phyloP scores from a whole-genome alignment of 2,113 vertebrate genomes.

The Aix galericulata region DNA sequence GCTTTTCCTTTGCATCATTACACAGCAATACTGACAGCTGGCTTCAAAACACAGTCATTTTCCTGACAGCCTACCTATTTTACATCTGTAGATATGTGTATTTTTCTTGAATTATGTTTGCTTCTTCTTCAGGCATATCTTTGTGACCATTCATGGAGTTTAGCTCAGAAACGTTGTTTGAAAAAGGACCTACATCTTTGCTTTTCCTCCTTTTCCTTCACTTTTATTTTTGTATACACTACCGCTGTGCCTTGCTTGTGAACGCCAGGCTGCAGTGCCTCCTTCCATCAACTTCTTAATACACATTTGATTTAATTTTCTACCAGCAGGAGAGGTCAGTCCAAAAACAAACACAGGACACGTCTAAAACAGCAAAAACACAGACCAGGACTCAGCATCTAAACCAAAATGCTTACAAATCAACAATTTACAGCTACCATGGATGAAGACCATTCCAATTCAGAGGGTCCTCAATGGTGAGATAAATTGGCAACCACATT shows the following conservation, averaged over 20 bases:
- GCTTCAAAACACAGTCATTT: conserved; percentile 5
- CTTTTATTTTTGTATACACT: neutral
- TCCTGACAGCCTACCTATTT: conserved; percentile 23
- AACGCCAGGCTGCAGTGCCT: neutral
- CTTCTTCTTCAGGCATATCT: neutral
- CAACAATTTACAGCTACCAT: neutral
- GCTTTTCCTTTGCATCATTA: neutral
- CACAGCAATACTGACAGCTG: neutral
- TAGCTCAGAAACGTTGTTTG: conserved; percentile 2
- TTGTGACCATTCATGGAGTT: neutral
- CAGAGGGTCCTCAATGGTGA: neutral
- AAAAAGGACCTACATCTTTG: neutral
- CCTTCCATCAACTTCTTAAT: neutral
- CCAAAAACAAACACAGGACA: neutral
- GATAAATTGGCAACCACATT: neutral
- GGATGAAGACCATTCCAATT: neutral
- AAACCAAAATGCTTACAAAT: neutral
- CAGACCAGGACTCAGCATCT: neutral
- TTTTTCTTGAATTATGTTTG: conserved; percentile 27
- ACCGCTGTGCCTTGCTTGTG: neutral
- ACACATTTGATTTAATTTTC: conserved; percentile 5
- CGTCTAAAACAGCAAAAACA: neutral
- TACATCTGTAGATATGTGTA: neutral
- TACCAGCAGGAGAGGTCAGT: neutral
- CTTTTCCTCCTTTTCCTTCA: neutral